Evolutionary conservation across 92 coral and sea anemone genomes (phyloP), one percentile per base, ranked within the genome.

Genomic region (Zoanthus solanderi): DNA sequence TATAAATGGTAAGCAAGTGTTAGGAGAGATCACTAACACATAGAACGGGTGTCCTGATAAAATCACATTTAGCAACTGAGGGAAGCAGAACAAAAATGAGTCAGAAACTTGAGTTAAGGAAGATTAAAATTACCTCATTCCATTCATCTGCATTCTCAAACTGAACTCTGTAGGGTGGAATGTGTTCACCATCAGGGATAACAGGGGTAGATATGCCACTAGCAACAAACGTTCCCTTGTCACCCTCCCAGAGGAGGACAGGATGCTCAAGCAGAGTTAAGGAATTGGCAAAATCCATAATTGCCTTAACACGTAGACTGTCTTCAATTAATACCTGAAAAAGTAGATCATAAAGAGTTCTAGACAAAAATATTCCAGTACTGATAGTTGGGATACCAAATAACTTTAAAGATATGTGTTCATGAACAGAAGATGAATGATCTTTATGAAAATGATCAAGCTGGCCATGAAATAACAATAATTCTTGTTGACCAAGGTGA

Each of bases 261-360:
- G 98, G 93, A 77, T 93, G 88, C 13, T 87, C 87, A 85, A 93
- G 76, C 30, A 95, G 91, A 17, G 91, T 88, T 87, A 95, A 71
- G 75, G 87, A 92, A 71, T 75, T 87, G 60, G 96, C 95, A 87
- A 95, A 95, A 6, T 93, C 94, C 84, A 76, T 81, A 11, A 95
- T 83, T 44, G 92, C 91, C 65, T 90, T 79, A 15, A 87, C 75
- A 44, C 91, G 94, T 46, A 95, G 92, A 69, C 94, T 79, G 84
- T 93, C 94, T 87, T 93, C 93, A 75, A 83, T 94, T 78, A 89
- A 72, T 65, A 72, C 92, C 98, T 95, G 13, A 73, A 58, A 80
- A 80, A 15, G 23, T 15, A 3, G 37, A 16, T 17, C 13, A 23
- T 5, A 67, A 44, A 0, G 9, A 52, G 28, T 0, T 69, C 4